Conservation (phyloP, 2,113 vertebrate species). For the Chionomys nivalis region DNA sequence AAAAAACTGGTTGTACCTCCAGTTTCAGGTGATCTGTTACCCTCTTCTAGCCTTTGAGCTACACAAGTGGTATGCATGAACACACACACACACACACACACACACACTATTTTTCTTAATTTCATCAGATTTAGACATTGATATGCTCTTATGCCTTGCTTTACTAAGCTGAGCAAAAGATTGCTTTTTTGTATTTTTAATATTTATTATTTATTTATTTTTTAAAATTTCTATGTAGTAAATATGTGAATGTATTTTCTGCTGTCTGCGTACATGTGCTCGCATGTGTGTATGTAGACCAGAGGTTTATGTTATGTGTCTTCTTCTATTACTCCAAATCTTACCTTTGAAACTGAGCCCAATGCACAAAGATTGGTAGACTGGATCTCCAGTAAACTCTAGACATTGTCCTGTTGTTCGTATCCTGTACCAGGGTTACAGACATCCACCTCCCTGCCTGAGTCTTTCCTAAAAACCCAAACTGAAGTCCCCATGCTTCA, state of each 20-base stretch:
- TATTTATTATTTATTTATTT: neutral
- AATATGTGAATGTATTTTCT: no score
- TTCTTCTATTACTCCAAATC: no score
- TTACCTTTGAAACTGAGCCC: neutral
- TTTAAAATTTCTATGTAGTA: neutral
- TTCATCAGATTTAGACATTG: neutral
- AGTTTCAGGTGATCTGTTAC: neutral
- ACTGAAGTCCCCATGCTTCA: neutral
- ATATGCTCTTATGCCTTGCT: neutral
- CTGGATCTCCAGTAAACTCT: no score
- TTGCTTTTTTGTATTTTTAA: neutral
- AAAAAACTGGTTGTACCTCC: neutral
- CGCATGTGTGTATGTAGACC: neutral
- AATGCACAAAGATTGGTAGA: neutral
- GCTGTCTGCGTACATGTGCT: neutral
- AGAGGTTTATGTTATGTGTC: neutral
- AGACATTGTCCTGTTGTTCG: neutral
- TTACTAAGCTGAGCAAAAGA: neutral
- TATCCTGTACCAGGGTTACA: neutral
- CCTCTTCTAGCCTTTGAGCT: neutral
- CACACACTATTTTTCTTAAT: neutral
- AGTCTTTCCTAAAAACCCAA: neutral
- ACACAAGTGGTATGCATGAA: neutral
- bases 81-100: neutral
- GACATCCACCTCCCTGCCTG: no score